Evolutionary conservation across 2,113 vertebrate species (phyloP), one percentile per base, ranked within the genome.

Genomic region (Clarias magur): DNA sequence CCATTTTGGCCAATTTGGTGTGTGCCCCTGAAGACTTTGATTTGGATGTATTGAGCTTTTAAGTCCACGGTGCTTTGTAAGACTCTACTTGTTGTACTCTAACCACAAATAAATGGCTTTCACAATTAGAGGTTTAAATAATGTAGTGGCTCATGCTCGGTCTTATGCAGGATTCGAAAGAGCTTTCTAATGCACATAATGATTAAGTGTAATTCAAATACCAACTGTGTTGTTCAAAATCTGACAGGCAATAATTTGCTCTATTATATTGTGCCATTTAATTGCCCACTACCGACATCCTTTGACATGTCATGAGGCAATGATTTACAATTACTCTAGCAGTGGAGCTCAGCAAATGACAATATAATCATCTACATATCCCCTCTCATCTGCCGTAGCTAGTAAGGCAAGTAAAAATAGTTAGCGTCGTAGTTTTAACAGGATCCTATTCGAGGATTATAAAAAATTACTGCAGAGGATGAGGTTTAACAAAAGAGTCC

Each of bases 211-310:
- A 97, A 97, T 96, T 97, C 97, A 97, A 97, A 97, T 96, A 97
- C 97, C 96, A 97, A 97, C 96, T 97, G 96, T 97, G 97, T 97
- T 97, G 97, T 97, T 97, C 96, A 96, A 96, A 97, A 97, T 96
- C 96, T 97, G 96, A 97, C 97, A 97, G 97, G 96, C 97, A 96
- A 97, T 97, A 97, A 97, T 97, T 97, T 97, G 95, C 95, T 96
- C 97, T 97, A 97, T 97, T 97, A 97, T 97, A 97, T 97, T 97
- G 96, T 97, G 96, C 96, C 96, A 97, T 97, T 97, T 97, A 97
- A 97, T 97, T 97, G 96, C 96, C 96, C 96, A 95, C 95, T 97
- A 96, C 96, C 96, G 96, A 97, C 97, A 97, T 97, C 96, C 96
- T 96, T 95, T 97, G 96, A 97, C 97, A 97, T 95, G 95, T 97